phyloP scores from a whole-genome alignment of 2,113 vertebrate species.

The Engystomops pustulosus region DNA sequence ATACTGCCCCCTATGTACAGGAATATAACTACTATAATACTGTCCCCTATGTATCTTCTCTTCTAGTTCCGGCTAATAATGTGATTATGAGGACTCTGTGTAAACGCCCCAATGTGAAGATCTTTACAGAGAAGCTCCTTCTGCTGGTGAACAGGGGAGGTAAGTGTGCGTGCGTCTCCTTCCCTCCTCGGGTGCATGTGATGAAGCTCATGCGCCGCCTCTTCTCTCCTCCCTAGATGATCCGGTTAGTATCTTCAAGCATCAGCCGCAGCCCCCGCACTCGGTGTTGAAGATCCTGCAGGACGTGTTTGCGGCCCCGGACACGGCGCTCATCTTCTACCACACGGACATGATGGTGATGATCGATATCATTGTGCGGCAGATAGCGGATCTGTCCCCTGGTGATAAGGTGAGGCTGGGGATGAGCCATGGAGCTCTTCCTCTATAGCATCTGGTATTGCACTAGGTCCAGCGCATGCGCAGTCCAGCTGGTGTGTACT shows the following conservation, averaged over 20 bases:
- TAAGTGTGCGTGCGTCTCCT: conserved; percentile 65
- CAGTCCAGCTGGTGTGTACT: no score
- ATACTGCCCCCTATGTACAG: neutral
- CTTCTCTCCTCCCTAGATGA: conserved; percentile 77
- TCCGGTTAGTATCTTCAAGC: conserved; percentile 93
- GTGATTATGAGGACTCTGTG: conserved; percentile 90
- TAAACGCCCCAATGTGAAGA: conserved; percentile 88
- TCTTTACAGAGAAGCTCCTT: conserved; percentile 91
- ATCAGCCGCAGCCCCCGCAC: conserved; percentile 88
- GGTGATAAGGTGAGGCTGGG: conserved; percentile 87
- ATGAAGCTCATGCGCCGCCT: neutral
- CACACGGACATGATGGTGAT: conserved; percentile 98
- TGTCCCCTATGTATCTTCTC: no score
- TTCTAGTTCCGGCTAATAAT: conserved; percentile 86
- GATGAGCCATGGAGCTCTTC: no score
- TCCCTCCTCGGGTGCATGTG: neutral
- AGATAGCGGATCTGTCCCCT: conserved; percentile 94
- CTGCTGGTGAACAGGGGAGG: conserved; percentile 93
- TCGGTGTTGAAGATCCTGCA: conserved; percentile 95
- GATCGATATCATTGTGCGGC: conserved; percentile 95
- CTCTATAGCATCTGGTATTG: neutral
- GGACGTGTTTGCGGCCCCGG: conserved; percentile 85
- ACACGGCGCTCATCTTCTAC: conserved; percentile 92
- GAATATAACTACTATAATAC: neutral
- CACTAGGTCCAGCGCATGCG: no score